These are phyloP conservation scores for Actinia equina DNA, from an alignment of 64 coral and sea anemone genomes.

Conservation along the genomic window DNA sequence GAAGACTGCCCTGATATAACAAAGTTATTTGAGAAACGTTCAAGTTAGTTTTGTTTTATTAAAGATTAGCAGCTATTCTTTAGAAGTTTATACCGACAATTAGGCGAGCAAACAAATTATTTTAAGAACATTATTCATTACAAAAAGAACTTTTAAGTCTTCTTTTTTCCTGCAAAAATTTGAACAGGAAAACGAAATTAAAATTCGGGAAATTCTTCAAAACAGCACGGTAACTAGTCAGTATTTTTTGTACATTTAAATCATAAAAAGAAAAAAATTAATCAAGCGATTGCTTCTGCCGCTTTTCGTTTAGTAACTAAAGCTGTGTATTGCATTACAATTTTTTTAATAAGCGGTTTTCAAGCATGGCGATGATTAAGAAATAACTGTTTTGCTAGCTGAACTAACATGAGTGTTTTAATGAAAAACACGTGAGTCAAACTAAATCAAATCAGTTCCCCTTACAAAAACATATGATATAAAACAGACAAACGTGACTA, in stretches of 20 bases:
- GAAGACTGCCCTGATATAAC: not conserved
- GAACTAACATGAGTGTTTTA: constrained; percentile 21
- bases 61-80: constrained; percentile 16
- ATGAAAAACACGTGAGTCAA: not conserved
- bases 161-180: too few relatives aligned
- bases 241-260: too few relatives aligned
- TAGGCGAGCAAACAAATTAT: not conserved
- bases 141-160: not conserved
- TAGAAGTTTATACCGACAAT: constrained; percentile 18
- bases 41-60: not conserved
- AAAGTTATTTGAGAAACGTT: not conserved
- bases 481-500: not conserved
- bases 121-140: not conserved
- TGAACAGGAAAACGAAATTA: not conserved
- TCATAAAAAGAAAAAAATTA: not conserved
- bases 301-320: not conserved
- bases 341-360: constrained; percentile 13
- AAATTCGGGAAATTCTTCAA: not conserved
- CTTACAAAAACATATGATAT: not conserved
- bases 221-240: not conserved
- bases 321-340: not conserved
- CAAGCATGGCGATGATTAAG: not conserved
- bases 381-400: not conserved
- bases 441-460: not conserved
- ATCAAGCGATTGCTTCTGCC: not conserved